Evolutionary conservation across 2,113 vertebrate genomes (phyloP).

Genomic region (Manacus vitellinus): DNA sequence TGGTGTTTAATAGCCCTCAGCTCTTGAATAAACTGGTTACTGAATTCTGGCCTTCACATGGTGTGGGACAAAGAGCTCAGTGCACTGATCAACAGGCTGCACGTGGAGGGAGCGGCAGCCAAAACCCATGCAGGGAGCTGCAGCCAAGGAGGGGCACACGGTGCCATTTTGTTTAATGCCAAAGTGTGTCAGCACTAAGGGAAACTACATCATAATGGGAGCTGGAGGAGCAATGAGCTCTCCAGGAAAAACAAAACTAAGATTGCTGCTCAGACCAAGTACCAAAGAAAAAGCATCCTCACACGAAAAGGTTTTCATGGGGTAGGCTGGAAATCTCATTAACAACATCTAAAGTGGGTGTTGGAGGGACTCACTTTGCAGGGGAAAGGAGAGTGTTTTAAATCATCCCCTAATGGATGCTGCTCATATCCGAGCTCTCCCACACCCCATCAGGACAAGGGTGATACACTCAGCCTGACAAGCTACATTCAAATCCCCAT

Average conservation of each 20-base stretch:
- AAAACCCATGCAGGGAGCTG: background rate
- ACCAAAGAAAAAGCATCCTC: background rate
- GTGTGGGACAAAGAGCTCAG: accelerated
- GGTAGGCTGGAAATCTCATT: background rate
- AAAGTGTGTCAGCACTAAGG: background rate
- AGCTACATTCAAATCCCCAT: background rate
- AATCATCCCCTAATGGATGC: background rate
- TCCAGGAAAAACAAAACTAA: background rate
- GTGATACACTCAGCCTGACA: background rate
- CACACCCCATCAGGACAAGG: background rate
- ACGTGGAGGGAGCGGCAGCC: background rate
- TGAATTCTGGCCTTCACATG: background rate
- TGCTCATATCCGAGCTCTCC: background rate
- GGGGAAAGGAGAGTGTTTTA: background rate
- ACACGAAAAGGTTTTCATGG: background rate
- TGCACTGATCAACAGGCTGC: background rate
- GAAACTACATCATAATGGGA: background rate
- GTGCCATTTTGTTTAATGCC: background rate
- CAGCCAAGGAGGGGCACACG: background rate
- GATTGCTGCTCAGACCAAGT: background rate
- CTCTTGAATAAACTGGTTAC: background rate
- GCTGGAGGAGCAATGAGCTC: background rate
- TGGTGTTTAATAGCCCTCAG: background rate
- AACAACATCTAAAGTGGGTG: background rate
- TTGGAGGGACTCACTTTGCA: background rate